Evolutionary conservation across 2,888 invertebrate species (phyloP), one percentile per base, ranked within the genome.

Genomic region (Drosophila emarginata): DNA sequence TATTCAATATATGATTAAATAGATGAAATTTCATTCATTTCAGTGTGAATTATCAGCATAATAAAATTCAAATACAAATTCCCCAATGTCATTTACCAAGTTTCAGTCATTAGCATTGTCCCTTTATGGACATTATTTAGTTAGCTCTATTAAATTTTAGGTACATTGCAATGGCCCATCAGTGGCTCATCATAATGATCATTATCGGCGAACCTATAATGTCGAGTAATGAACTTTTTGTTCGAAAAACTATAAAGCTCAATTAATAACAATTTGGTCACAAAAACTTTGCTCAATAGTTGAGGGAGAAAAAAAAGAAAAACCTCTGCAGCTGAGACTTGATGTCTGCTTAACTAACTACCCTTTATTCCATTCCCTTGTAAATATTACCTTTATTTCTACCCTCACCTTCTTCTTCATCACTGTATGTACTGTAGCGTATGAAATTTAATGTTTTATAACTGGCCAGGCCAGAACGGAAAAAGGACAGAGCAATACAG

Each of bases 241-340:
- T 79, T 82, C 71, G 82, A 66, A 84, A 75, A 87, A 87, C 82
- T 84, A 81, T 88, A 81, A 88, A 87, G 81, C 84, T 61, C 80
- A 86, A 88, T 81, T 88, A 88, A 87, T 84, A 84, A 88, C 87
- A 87, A 84, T 84, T 88, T 84, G 77, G 78, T 39, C 61, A 60
- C 54, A 67, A 82, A 75, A 88, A 72, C 72, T 81, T 86, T 61
- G 40, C 18, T 60, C 72, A 60, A 75, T 70, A 74, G 40, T 50
- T 57, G 28, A 11, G 4, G 4, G 11, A 32, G 9, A 11, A 32
- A 28, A 28, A 28, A 6, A 32, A 32, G 11, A 32, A 32, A 11
- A 32, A 32, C 9, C 45, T 23, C 60, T 32, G 63, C 78, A 71
- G 72, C 66, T 53, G 82, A 59, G 66, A 53, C 63, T 58, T 61